phyloP scores from a whole-genome alignment of 30 jellyfish, hydroid and myxozoan species.

The Cassiopea xamachana region DNA sequence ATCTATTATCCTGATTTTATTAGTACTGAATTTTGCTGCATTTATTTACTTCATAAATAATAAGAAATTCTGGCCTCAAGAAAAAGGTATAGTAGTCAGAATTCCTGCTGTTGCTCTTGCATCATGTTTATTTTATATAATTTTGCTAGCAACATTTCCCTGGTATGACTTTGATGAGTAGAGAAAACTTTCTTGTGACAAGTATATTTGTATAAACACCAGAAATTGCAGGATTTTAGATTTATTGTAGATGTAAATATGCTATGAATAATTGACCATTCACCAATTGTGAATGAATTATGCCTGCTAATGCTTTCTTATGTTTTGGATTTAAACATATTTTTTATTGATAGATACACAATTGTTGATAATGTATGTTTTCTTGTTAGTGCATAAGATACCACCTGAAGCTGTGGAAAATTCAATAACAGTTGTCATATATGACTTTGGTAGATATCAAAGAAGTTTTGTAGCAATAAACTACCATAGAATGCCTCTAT shows the following conservation, averaged over 20 bases:
- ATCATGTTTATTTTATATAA: neutral
- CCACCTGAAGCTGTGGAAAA: constrained; percentile 1
- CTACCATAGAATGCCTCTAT: too few relatives aligned
- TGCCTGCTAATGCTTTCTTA: too few relatives aligned
- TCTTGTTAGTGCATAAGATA: neutral
- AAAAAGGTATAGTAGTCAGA: constrained; percentile 6
- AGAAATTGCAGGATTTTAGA: too few relatives aligned
- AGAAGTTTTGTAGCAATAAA: neutral
- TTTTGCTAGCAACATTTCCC: too few relatives aligned
- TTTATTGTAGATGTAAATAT: too few relatives aligned
- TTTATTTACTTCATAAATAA: constrained; percentile 31
- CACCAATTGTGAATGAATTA: too few relatives aligned
- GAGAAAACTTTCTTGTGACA: too few relatives aligned
- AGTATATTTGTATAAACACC: too few relatives aligned
- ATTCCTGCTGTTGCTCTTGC: neutral
- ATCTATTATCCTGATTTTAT: constrained; percentile 9
- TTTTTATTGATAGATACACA: neutral
- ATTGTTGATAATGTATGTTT: neutral
- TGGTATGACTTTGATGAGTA: too few relatives aligned
- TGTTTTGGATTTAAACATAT: too few relatives aligned
- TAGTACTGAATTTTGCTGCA: constrained; percentile 14
- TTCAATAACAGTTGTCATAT: constrained; percentile 35
- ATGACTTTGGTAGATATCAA: constrained; percentile 64
- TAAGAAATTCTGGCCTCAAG: constrained; percentile 22
- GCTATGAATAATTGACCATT: too few relatives aligned